phyloP scores from a whole-genome alignment of 2,888 invertebrate species.

The Cecidostiba fungosa region DNA sequence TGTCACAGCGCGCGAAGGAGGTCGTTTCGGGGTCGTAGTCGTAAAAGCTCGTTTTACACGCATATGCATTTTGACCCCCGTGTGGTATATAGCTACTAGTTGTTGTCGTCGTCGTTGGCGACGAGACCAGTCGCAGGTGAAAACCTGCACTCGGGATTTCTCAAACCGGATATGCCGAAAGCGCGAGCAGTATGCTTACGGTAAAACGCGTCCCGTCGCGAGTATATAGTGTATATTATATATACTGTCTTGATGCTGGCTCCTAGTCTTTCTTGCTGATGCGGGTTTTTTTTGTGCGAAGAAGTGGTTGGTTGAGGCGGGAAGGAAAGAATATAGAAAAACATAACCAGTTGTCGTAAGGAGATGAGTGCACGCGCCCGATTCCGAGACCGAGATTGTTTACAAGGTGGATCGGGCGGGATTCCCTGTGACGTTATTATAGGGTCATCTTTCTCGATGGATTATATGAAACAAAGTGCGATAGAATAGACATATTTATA shows the following conservation, averaged over 20 bases:
- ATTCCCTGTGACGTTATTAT: not conserved
- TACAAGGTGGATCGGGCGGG: not conserved
- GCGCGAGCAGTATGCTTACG: constrained; percentile 45
- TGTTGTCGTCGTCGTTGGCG: not conserved
- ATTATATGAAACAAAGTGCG: not conserved
- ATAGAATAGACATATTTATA: too few species aligned
- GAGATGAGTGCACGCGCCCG: not conserved
- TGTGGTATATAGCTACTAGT: not conserved
- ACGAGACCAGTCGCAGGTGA: constrained; percentile 60
- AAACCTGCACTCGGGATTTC: constrained; percentile 57
- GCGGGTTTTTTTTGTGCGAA: not conserved
- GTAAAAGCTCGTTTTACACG: constrained; percentile 42
- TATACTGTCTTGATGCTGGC: not conserved
- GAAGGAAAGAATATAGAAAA: not conserved
- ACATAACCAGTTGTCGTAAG: not conserved
- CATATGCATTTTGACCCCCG: constrained; percentile 41
- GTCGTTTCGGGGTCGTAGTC: constrained; percentile 43
- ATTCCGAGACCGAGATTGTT: not conserved
- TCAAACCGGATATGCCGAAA: constrained; percentile 62
- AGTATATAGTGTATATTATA: not conserved
- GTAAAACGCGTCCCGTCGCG: constrained; percentile 36
- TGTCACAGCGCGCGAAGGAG: constrained; percentile 53
- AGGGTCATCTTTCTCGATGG: not conserved
- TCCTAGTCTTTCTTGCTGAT: not conserved
- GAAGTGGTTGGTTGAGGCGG: not conserved